Conservation (phyloP, 2,797 vertebrate species). For the Catostomus latipinnis region DNA sequence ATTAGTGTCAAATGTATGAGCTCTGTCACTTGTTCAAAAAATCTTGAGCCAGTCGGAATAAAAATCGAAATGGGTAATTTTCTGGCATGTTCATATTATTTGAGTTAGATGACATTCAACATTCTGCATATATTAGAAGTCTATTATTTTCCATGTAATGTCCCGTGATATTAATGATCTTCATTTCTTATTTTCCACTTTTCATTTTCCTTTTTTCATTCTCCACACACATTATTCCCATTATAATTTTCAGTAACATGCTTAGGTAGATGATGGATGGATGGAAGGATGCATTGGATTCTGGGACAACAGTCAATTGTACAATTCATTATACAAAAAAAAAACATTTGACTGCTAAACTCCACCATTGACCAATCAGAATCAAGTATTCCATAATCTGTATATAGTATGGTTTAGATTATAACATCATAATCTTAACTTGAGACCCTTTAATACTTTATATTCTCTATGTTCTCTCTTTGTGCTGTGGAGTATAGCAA, state of each 20-base stretch:
- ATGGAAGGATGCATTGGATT: too few species aligned
- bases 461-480: too few species aligned
- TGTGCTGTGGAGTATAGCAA: too few species aligned
- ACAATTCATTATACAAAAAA: too few species aligned
- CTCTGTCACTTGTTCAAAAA: slow-evolving; percentile 2
- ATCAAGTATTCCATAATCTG: too few species aligned
- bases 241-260: slow-evolving; percentile 23
- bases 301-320: too few species aligned
- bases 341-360: too few species aligned
- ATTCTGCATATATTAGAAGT: slow-evolving; percentile 21
- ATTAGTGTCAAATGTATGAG: slow-evolving; percentile 13
- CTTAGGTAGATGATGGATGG: background rate
- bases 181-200: slow-evolving; percentile 25
- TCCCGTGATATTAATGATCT: slow-evolving; percentile 11
- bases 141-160: slow-evolving; percentile 35
- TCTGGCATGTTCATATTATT: background rate
- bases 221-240: slow-evolving; percentile 7
- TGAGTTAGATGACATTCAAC: slow-evolving; percentile 23
- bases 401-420: too few species aligned
- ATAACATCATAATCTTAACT: too few species aligned
- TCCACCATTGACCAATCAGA: too few species aligned
- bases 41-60: slow-evolving; percentile 22
- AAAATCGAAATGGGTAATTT: slow-evolving; percentile 38
- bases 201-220: slow-evolving; percentile 35
- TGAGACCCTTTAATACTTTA: too few species aligned